These are phyloP conservation scores for Neodiprion lecontei DNA, from an alignment of 1,140 invertebrate genomes.

Conservation along the genomic window DNA sequence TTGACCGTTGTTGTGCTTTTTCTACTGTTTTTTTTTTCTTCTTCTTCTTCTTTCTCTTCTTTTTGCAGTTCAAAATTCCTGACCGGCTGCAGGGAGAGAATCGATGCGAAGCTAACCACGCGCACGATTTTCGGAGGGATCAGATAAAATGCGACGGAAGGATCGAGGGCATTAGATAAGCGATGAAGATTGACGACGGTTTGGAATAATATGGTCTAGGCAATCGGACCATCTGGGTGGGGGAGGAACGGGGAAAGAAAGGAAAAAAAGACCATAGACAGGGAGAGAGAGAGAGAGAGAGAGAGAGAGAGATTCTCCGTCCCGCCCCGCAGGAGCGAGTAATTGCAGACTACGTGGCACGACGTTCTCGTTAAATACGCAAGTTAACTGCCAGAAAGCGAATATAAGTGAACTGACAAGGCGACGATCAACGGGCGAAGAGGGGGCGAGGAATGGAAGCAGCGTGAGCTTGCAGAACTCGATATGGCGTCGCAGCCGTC, in stretches of 20 bases:
- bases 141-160: neutral
- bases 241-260: neutral
- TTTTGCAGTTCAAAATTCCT: too few species aligned
- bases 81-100: too few species aligned
- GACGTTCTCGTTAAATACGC: neutral
- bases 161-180: neutral
- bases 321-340: neutral
- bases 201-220: neutral
- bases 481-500: too few species aligned
- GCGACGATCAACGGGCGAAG: neutral
- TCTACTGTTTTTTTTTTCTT: too few species aligned
- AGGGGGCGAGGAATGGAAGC: neutral
- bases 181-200: slow-evolving; percentile 1
- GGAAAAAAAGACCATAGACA: neutral
- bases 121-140: too few species aligned
- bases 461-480: too few species aligned
- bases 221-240: neutral
- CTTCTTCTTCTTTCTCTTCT: too few species aligned
- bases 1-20: too few species aligned
- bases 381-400: slow-evolving; percentile 3
- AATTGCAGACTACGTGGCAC: neutral
- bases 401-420: neutral
- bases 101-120: too few species aligned
- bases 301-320: neutral
- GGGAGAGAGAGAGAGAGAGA: too few species aligned